Evolutionary conservation across 2,888 invertebrate species (phyloP).

Genomic region (Nineta flava): DNA sequence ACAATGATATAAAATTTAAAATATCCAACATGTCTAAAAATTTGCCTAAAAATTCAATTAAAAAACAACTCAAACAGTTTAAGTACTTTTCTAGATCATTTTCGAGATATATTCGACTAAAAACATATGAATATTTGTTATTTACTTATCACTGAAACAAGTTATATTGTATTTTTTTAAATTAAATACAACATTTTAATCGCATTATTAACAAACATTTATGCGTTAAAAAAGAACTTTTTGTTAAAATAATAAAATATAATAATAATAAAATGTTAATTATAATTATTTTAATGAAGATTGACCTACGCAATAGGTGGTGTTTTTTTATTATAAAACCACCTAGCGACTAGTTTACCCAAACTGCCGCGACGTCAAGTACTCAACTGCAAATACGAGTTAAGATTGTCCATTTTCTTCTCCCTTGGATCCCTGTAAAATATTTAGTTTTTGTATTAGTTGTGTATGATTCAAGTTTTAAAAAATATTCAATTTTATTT

Average conservation of each 20-base stretch:
- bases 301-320: conserved; percentile 9
- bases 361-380: conserved; percentile 48
- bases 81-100: too few relatives aligned
- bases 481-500: too few relatives aligned
- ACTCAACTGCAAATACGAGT: conserved; percentile 56
- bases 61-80: too few relatives aligned
- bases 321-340: conserved; percentile 4
- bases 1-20: too few relatives aligned
- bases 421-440: conserved; percentile 62
- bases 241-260: too few relatives aligned
- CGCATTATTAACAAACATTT: conserved; percentile 5
- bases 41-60: too few relatives aligned
- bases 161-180: not conserved
- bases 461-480: too few relatives aligned
- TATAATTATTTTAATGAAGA: conserved; percentile 6
- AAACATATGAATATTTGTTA: conserved; percentile 1
- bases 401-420: conserved; percentile 80
- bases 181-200: not conserved
- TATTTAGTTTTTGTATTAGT: not conserved
- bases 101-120: not conserved
- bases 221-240: not conserved
- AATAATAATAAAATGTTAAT: not conserved
- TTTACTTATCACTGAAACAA: conserved; percentile 21
- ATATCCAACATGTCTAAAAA: too few relatives aligned
- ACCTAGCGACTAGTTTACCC: conserved; percentile 9